Evolutionary conservation across 2,888 invertebrate genomes (phyloP).

Genomic region (Lycaena phlaeas): DNA sequence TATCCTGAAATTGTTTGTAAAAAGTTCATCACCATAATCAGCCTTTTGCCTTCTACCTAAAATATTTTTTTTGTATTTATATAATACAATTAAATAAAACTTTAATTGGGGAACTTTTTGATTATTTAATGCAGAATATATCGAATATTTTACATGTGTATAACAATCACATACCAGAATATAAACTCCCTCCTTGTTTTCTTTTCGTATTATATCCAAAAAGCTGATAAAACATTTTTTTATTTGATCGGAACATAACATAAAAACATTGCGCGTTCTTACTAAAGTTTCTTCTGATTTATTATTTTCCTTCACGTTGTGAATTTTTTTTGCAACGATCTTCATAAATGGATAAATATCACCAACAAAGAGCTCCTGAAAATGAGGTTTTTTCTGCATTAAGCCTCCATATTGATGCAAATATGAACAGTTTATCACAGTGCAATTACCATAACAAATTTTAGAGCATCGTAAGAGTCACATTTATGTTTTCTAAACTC

Average conservation of each 20-base stretch:
- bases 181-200: slow-evolving; percentile 30
- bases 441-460: slow-evolving; percentile 36
- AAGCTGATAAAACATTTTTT: slow-evolving; percentile 47
- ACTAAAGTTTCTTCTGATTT: slow-evolving; percentile 21
- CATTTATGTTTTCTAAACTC: slow-evolving; percentile 16
- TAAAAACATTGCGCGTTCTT: slow-evolving; percentile 39
- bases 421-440: not conserved
- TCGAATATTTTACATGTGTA: slow-evolving; percentile 3
- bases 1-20: slow-evolving; percentile 57
- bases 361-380: slow-evolving; percentile 38
- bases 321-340: slow-evolving; percentile 33
- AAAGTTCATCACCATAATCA: too few relatives aligned
- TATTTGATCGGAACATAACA: slow-evolving; percentile 53
- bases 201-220: slow-evolving; percentile 50
- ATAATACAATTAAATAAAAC: too few relatives aligned
- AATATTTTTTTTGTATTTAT: too few relatives aligned
- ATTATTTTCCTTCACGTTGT: slow-evolving; percentile 20
- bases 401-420: not conserved
- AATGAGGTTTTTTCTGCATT: slow-evolving; percentile 11
- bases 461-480: slow-evolving; percentile 36
- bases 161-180: slow-evolving; percentile 36
- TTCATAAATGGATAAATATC: slow-evolving; percentile 39
- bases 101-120: too few relatives aligned
- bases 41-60: too few relatives aligned
- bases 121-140: not conserved